phyloP scores from a whole-genome alignment of 2,888 invertebrate species.

The Ormyrus labotus region DNA sequence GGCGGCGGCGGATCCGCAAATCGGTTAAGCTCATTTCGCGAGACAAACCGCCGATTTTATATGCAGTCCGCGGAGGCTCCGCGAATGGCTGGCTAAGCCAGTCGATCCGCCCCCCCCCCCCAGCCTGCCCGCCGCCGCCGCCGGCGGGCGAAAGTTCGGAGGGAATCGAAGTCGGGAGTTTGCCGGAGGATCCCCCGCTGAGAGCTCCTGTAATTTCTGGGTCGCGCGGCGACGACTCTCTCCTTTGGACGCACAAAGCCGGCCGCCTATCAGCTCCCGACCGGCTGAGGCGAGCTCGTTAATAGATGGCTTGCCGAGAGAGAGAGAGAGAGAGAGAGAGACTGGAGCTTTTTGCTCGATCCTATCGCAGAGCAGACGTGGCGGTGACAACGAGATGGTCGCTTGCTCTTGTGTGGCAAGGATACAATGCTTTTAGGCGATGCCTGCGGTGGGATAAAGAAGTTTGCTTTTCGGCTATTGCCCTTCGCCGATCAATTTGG shows the following conservation, averaged over 20 bases:
- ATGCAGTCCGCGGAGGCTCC: conserved; percentile 35
- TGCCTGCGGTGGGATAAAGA: no score
- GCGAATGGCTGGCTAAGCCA: conserved; percentile 64
- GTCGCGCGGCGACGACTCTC: conserved; percentile 1
- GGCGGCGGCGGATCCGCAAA: neutral
- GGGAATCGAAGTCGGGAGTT: conserved; percentile 46
- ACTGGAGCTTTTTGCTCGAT: no score
- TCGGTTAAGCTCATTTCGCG: conserved; percentile 39
- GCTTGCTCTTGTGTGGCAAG: neutral
- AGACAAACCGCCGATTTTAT: conserved; percentile 44
- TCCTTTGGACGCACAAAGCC: neutral
- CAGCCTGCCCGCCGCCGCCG: neutral
- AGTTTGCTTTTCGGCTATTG: no score
- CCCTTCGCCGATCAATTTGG: no score
- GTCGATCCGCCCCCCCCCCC: conserved; percentile 54
- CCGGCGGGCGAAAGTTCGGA: neutral
- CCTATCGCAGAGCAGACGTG: no score
- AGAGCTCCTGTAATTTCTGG: conserved; percentile 45
- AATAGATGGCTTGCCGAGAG: no score
- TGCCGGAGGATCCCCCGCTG: neutral
- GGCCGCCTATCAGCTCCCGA: neutral
- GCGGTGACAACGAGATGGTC: no score
- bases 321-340: no score
- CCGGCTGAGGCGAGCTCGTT: no score
- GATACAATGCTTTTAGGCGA: no score